phyloP scores from a whole-genome alignment of 2,113 vertebrate species.

The Campylorhamphus procurvoides region DNA sequence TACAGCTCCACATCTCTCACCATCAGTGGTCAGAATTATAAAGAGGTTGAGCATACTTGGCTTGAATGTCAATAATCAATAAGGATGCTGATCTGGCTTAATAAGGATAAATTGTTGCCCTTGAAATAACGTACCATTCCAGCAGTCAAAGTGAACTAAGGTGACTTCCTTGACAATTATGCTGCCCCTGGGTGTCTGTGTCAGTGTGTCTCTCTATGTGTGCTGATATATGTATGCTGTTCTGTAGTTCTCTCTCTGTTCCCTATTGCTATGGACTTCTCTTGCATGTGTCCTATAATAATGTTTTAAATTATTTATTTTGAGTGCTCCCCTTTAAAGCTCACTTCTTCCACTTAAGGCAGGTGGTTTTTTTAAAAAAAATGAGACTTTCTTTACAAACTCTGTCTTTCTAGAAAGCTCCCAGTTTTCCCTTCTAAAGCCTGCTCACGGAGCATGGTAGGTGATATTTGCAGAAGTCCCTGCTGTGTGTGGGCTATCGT shows the following conservation, averaged over 20 bases:
- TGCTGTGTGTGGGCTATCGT: rapidly evolving
- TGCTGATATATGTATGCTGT: no score
- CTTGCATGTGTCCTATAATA: background rate
- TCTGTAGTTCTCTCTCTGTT: background rate
- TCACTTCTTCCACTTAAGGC: background rate
- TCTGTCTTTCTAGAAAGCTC: background rate
- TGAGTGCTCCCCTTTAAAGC: background rate
- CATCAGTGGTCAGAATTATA: background rate
- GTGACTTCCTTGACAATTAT: background rate
- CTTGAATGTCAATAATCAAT: conserved; percentile 30
- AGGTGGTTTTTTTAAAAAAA: background rate
- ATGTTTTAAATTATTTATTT: background rate
- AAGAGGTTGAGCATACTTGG: background rate
- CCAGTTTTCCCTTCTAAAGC: background rate
- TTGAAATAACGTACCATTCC: conserved; percentile 1
- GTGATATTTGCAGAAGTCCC: background rate
- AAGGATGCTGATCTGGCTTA: background rate
- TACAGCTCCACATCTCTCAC: background rate
- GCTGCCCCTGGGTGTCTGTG: background rate
- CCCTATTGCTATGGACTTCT: background rate
- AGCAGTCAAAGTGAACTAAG: background rate
- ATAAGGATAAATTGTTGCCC: conserved; percentile 39
- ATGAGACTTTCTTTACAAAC: background rate
- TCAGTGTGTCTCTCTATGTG: background rate
- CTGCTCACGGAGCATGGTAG: background rate